Base-by-base conservation (phyloP, 2,797 vertebrate genomes). In the Carduelis carduelis region DNA sequence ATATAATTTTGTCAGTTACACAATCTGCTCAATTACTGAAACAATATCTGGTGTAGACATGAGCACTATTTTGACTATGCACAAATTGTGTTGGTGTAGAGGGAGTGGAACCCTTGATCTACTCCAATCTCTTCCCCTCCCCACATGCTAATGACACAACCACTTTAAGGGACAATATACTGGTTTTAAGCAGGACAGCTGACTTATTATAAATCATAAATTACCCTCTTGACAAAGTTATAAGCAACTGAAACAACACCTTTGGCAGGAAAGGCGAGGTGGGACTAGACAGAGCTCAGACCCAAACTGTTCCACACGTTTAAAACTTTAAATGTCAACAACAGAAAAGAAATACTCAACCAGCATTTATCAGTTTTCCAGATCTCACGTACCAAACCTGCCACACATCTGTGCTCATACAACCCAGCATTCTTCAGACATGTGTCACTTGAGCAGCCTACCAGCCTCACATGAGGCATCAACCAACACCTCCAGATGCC, bases 391-490 rank as follows among this genome's bases (percentile, higher is more conserved):
- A 61, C 75, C 66, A 60, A 92, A 70, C 15, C 43, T 11, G 11
- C 52, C 83, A 41, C 79, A 39, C n/a, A 52, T 80, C 74, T 66
- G 84, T 49, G 66, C 12, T 86, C 89, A 44, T 46, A 89, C 26
- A 37, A 44, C 26, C 26, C 70, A 95, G 63, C 92, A 93, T 93
- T 97, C 90, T 59, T 83, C 87, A 90, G 86, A n/a, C 41, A 14
- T 66, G 83, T 17, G 71, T 96, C 92, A 96, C 64, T 14, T 9
- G 3, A 91, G 71, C 79, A 80, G 39, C 53, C 77, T 35, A 68
- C 87, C 97, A 97, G 23, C 52, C 57, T 52, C 52, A 26, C 56
- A 20, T 12, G 76, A 89, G 8, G 8, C 83, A 43, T 12, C 12
- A 4, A 85, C 87, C 91, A 64, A 77, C 93, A 34, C 72, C 94